Conservation (phyloP, 2,888 invertebrate genomes). For the Clivina fossor region DNA sequence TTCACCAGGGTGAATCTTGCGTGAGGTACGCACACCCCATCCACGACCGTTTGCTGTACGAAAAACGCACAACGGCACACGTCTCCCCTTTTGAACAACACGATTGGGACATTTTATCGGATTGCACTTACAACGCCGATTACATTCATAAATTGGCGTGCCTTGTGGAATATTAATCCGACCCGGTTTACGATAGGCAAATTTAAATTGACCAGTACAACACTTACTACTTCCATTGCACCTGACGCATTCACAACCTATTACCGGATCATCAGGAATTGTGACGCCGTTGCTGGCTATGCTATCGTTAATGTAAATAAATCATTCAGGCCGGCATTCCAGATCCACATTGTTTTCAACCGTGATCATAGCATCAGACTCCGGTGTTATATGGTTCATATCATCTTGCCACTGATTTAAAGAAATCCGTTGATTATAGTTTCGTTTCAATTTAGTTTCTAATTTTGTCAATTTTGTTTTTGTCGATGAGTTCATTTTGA, state of each 20-base stretch:
- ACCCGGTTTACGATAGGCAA: conserved; percentile 70
- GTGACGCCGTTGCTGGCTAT: conserved; percentile 68
- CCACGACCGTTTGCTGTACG: conserved; percentile 87
- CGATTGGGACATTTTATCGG: conserved; percentile 77
- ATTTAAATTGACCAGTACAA: conserved; percentile 66
- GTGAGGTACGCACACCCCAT: conserved; percentile 88
- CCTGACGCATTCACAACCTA: conserved; percentile 76
- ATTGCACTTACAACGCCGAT: conserved; percentile 80
- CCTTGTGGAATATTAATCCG: conserved; percentile 72
- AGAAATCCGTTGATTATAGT: conserved; percentile 62
- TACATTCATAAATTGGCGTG: conserved; percentile 91
- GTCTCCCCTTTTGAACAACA: conserved; percentile 83
- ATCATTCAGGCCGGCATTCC: conserved; percentile 77
- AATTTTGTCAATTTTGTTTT: no score
- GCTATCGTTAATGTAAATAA: conserved; percentile 81
- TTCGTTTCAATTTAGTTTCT: no score
- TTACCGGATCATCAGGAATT: conserved; percentile 74
- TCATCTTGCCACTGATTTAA: conserved; percentile 74
- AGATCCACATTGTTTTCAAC: conserved; percentile 84
- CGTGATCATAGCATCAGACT: conserved; percentile 66
- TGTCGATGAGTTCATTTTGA: no score
- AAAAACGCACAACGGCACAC: conserved; percentile 77
- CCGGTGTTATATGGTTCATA: conserved; percentile 69
- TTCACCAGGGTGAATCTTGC: conserved; percentile 73
- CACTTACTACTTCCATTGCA: conserved; percentile 57